These are phyloP conservation scores for Eulemur macaco DNA, from an alignment of 2,113 vertebrate species.

Conservation along the genomic window DNA sequence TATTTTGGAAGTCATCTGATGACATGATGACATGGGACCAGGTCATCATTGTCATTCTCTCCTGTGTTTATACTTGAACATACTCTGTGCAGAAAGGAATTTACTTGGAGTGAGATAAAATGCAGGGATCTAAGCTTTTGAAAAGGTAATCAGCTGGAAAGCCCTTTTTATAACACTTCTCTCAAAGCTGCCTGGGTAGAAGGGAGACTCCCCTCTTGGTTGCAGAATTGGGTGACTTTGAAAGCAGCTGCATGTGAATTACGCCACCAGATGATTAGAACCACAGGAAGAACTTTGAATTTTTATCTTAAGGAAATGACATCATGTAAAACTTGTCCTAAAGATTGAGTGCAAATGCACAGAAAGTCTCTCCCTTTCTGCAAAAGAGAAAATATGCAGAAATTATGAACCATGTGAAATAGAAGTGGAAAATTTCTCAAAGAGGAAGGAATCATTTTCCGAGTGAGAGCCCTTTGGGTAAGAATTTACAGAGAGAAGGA, in stretches of 20 bases:
- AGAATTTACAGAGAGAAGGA: neutral
- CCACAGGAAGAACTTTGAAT: neutral
- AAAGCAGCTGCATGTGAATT: conserved; percentile 66
- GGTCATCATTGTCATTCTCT: neutral
- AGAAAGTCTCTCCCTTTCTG: neutral
- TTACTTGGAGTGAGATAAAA: conserved; percentile 24
- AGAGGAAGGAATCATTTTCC: neutral
- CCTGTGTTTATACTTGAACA: neutral
- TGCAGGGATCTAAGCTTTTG: neutral
- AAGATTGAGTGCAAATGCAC: conserved; percentile 54
- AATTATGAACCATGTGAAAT: neutral
- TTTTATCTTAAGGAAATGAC: neutral
- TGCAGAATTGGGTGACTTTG: conserved; percentile 17
- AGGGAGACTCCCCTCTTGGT: neutral
- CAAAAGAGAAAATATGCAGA: neutral
- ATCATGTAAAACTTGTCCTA: conserved; percentile 42
- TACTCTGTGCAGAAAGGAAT: neutral
- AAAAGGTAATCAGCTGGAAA: neutral
- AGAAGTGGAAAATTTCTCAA: neutral
- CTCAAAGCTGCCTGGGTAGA: conserved; percentile 53
- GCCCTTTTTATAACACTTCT: conserved; percentile 14
- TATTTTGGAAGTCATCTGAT: neutral
- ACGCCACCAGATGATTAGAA: conserved; percentile 55
- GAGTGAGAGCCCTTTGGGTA: neutral
- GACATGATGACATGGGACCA: neutral